phyloP scores from a whole-genome alignment of 2,113 vertebrate species.

The Potamarius usumacintae region DNA sequence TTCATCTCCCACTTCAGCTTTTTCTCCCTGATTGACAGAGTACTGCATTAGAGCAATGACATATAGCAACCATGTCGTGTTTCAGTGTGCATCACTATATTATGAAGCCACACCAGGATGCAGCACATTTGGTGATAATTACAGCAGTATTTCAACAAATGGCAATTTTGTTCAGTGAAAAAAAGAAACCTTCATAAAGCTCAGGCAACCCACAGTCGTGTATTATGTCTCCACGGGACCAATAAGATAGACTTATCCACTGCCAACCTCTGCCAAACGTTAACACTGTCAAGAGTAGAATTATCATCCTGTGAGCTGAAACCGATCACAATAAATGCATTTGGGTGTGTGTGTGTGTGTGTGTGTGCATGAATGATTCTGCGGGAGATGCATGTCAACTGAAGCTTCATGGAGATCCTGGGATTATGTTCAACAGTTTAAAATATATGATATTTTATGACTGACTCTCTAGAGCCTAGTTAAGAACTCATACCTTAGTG shows the following conservation, averaged over 20 bases:
- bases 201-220: not conserved
- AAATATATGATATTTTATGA: not conserved
- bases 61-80: not conserved
- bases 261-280: not conserved
- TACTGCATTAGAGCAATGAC: not conserved
- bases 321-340: not conserved
- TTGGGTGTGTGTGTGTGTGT: not conserved
- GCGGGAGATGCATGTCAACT: not conserved
- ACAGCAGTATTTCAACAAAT: constrained; percentile 5
- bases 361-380: too few species aligned
- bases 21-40: not conserved
- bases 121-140: not conserved
- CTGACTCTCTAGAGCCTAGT: constrained; percentile 16
- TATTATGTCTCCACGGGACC: constrained; percentile 4
- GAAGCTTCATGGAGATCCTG: not conserved
- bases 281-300: constrained; percentile 1
- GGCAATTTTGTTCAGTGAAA: not conserved
- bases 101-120: not conserved
- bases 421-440: not conserved
- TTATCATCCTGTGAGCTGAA: not conserved
- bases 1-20: constrained; percentile 26
- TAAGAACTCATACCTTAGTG: not conserved
- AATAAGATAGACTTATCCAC: not conserved
- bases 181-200: not conserved
- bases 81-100: not conserved